Base-by-base conservation (phyloP, 2,797 vertebrate species). In the Pristis pectinata region DNA sequence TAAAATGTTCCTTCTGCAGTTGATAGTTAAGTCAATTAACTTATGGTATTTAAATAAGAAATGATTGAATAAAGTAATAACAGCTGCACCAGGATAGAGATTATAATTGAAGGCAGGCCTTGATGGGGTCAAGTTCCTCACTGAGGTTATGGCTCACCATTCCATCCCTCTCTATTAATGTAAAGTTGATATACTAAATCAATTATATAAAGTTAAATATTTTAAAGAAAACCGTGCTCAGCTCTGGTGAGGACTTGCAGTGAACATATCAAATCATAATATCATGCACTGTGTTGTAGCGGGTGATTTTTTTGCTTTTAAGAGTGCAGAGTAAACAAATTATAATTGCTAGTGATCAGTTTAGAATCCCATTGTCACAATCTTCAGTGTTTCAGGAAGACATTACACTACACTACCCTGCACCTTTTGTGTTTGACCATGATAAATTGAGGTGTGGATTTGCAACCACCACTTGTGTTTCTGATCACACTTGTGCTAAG, bases 61-160 rank as follows among this genome's bases (percentile, higher is more conserved):
- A n/a, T 89, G 53, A 89, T 89, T 89, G 85, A 89, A 89, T 89
- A 61, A 89, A 89, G 85, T 59, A 89, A 89, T 22, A 89, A 61
- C 85, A 89, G 85, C 89, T 89, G 85, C 85, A 89, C 64, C 59
- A 59, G 56, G 8, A 61, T 64, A 61, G 30, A 22, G 56, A 89
- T 61, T 89, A 34, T 89, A 89, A 61, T 89, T 61, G 56, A 89
- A 89, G 56, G 61, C 85, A 64, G 34, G 22, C 59, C 83, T 64
- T 89, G 56, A 89, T 89, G 89, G 34, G 56, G 56, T 61, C 85
- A 61, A 64, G 34, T 89, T n/a, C 85, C 89, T 37, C 85, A 89
- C 17, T 89, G 13, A n/a, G 61, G 9, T 64, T 61, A 59, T 64
- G 56, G 34, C n/a, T 34, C 30, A 13, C 56, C 56, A 89, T 89